These are phyloP conservation scores for Dendrocincla tyrannina DNA, from an alignment of 2,797 vertebrate species.

Conservation along the genomic window DNA sequence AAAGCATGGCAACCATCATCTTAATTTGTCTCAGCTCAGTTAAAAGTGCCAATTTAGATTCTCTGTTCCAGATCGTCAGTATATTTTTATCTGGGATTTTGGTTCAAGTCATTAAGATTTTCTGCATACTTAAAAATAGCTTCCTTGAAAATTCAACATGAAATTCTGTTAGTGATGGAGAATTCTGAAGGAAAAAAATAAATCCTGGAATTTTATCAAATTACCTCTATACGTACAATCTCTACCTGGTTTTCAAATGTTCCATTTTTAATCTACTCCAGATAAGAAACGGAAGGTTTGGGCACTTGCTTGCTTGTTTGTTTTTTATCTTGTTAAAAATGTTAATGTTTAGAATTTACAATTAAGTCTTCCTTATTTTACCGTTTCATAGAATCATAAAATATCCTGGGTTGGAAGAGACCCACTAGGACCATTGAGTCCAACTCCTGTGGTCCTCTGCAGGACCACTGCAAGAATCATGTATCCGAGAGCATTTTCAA, in stretches of 20 bases:
- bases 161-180: conserved; percentile 40
- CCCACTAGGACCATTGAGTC: neutral
- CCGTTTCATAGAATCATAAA: neutral
- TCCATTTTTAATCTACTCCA: neutral
- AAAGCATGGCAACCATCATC: conserved; percentile 63
- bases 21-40: conserved; percentile 55
- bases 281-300: neutral
- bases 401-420: neutral
- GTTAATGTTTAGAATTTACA: neutral
- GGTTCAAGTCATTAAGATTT: conserved; percentile 69
- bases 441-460: neutral
- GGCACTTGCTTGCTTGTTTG: neutral
- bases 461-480: neutral
- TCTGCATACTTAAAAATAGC: conserved; percentile 66
- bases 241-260: neutral
- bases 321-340: neutral
- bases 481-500: neutral
- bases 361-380: neutral
- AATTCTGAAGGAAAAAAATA: conserved; percentile 8
- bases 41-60: conserved; percentile 64
- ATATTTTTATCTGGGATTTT: conserved; percentile 70
- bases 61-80: conserved; percentile 64
- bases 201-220: neutral
- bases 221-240: neutral
- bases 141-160: conserved; percentile 49